Evolutionary conservation across 2,888 invertebrate species (phyloP).

Genomic region (Escarpia spicata): DNA sequence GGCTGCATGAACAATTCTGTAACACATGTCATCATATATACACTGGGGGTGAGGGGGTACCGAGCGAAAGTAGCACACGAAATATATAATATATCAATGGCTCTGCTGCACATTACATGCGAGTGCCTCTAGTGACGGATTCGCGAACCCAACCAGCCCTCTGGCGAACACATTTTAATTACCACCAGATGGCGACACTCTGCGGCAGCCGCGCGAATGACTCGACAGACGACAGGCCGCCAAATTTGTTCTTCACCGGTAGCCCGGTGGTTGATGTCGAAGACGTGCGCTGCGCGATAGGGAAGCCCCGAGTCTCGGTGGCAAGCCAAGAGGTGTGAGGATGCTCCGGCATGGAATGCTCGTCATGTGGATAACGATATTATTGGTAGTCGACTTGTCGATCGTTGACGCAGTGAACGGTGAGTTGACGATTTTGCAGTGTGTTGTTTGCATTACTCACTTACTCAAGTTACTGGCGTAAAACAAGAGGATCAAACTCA

Average conservation of each 20-base stretch:
- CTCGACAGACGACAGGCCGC: neutral
- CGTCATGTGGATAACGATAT: neutral
- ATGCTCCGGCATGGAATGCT: conserved; percentile 2
- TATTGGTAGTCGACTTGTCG: neutral
- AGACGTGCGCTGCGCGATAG: neutral
- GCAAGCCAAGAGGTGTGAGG: neutral
- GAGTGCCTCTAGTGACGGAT: neutral
- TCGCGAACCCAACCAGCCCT: neutral
- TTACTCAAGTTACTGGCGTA: too few species aligned
- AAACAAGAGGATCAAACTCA: neutral
- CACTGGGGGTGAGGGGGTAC: too few species aligned
- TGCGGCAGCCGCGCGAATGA: neutral
- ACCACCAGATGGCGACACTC: neutral
- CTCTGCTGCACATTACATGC: too few species aligned
- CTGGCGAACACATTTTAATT: neutral
- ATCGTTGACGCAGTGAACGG: neutral
- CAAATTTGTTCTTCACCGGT: conserved; percentile 3
- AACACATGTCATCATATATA: too few species aligned
- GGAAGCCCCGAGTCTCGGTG: neutral
- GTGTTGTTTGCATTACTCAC: neutral
- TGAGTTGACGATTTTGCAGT: neutral
- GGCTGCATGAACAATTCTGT: too few species aligned
- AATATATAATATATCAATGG: too few species aligned
- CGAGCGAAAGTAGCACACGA: too few species aligned
- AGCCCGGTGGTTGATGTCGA: conserved; percentile 10